A percentile compares a stretch with the other conserved stretches of the same genome.
These are phyloP conservation scores for Caenorhabditis sp. DNA, from an alignment of 2,888 invertebrate species.

Conservation along the genomic window DNA sequence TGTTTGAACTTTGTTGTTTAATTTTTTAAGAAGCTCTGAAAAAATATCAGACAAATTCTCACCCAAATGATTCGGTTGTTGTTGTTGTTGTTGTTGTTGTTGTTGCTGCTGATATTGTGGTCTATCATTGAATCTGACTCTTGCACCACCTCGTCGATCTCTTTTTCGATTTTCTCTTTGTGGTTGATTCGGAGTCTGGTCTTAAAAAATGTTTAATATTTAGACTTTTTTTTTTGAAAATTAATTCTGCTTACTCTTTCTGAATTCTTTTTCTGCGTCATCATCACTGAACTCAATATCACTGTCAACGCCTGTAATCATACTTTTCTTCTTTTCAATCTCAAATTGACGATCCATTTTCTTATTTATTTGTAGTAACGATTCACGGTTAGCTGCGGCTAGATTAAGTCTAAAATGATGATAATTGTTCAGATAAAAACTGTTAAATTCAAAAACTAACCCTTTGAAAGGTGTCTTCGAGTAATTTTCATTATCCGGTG, in stretches of 20 bases:
- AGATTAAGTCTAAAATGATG: conserved; percentile 25
- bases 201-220: neutral
- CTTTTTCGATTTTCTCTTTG: conserved; percentile 13
- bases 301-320: conserved; percentile 12
- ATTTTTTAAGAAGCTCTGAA: too few relatives aligned
- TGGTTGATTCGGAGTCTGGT: neutral
- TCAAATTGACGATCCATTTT: conserved; percentile 24
- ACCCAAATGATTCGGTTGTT: too few relatives aligned
- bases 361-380: conserved; percentile 12
- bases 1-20: too few relatives aligned
- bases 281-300: conserved; percentile 45
- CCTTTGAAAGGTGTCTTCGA: conserved; percentile 41
- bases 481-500: conserved; percentile 28
- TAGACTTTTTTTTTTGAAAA: too few relatives aligned
- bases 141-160: conserved; percentile 17
- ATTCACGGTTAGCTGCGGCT: conserved; percentile 23
- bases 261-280: conserved; percentile 26
- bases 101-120: neutral
- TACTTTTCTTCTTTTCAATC: conserved; percentile 4
- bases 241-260: neutral
- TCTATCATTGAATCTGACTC: conserved; percentile 14
- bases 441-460: conserved; percentile 5
- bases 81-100: too few relatives aligned
- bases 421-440: neutral
- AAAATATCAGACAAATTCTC: too few relatives aligned